Evolutionary conservation across 2,888 invertebrate genomes (phyloP).

Genomic region (Trachelus troglodyta): DNA sequence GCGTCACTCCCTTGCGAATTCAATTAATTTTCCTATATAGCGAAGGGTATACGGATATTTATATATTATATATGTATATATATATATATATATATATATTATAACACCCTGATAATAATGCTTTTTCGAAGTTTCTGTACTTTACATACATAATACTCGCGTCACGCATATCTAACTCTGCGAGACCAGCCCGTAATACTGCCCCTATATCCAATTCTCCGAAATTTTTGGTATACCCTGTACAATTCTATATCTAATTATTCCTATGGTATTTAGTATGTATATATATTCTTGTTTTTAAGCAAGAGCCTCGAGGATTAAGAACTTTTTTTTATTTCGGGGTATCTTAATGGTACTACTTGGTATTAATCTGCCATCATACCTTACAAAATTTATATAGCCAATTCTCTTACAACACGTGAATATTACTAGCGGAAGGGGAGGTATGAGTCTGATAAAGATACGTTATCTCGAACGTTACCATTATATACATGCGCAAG

Average conservation of each 20-base stretch:
- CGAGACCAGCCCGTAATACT: background rate
- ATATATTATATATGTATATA: too few relatives aligned
- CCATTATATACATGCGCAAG: background rate
- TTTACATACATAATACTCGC: background rate
- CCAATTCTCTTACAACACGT: background rate
- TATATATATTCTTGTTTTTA: background rate
- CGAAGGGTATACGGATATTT: background rate
- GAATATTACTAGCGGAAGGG: background rate
- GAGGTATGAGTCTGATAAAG: background rate
- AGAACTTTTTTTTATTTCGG: background rate
- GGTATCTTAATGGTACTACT: background rate
- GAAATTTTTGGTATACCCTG: background rate
- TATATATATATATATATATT: background rate
- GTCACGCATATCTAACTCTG: background rate
- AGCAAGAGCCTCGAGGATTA: background rate
- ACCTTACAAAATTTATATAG: background rate
- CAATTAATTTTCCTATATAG: background rate
- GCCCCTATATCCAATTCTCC: background rate
- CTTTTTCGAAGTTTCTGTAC: background rate
- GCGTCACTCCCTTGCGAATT: background rate
- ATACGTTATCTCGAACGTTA: background rate
- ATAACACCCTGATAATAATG: background rate
- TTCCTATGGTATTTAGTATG: background rate
- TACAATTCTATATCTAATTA: background rate
- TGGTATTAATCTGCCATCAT: background rate